Conservation (phyloP, 2,888 invertebrate species). For the Zygaena filipendulae region DNA sequence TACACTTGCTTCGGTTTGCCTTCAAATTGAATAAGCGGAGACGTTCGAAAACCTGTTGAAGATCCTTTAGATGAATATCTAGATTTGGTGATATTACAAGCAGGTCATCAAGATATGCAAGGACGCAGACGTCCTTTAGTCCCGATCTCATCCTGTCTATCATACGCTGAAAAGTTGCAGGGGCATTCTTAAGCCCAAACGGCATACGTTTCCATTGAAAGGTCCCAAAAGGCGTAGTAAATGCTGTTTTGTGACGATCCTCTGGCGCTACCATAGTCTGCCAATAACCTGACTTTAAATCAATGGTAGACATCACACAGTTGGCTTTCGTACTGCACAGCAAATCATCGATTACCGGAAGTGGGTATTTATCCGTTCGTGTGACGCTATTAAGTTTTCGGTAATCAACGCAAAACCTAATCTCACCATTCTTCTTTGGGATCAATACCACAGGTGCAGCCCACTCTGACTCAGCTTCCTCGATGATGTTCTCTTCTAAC, state of each 20-base stretch:
- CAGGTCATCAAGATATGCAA: conserved; percentile 27
- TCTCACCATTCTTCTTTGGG: conserved; percentile 18
- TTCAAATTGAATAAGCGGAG: conserved; percentile 8
- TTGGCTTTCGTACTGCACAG: conserved; percentile 24
- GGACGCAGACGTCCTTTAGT: conserved; percentile 14
- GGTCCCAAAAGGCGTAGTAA: conserved; percentile 22
- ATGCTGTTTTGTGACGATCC: conserved; percentile 21
- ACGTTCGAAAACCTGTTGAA: conserved; percentile 9
- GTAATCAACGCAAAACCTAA: conserved; percentile 30
- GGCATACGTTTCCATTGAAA: conserved; percentile 23
- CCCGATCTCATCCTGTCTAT: conserved; percentile 20
- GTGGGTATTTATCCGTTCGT: conserved; percentile 24
- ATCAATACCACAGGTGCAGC: no score
- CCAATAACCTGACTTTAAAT: conserved; percentile 29
- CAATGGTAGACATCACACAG: conserved; percentile 26
- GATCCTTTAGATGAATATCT: conserved; percentile 10
- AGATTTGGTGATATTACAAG: conserved; percentile 23
- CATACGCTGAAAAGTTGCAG: conserved; percentile 20
- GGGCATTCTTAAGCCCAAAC: conserved; percentile 22
- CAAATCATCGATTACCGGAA: conserved; percentile 34
- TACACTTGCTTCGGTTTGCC: conserved; percentile 10
- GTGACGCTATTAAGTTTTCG: conserved; percentile 19
- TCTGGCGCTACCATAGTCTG: conserved; percentile 20
- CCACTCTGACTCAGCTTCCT: conserved; percentile 25
- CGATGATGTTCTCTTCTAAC: conserved; percentile 25